These are phyloP conservation scores for Trypoxylon attenuatum DNA, from an alignment of 2,888 invertebrate species.

Conservation along the genomic window DNA sequence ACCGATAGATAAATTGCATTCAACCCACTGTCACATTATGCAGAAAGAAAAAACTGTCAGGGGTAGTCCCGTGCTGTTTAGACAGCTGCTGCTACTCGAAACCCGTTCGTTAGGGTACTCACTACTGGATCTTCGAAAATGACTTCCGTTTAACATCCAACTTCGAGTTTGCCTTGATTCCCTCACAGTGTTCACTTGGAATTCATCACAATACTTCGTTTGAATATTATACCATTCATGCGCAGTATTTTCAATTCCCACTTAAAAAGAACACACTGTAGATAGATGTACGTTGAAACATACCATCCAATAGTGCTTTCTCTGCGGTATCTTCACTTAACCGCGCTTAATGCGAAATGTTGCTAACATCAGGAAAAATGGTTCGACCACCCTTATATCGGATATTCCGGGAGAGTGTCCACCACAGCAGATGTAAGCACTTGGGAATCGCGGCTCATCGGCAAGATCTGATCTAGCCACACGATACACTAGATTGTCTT, in stretches of 20 bases:
- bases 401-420: conserved; percentile 19
- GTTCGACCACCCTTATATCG: conserved; percentile 18
- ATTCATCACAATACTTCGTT: background rate
- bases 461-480: conserved; percentile 44
- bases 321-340: too few relatives aligned
- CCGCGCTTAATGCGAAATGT: conserved; percentile 14
- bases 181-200: too few relatives aligned
- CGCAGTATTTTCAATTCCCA: too few relatives aligned
- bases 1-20: conserved; percentile 31
- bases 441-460: conserved; percentile 32
- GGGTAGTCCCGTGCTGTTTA: conserved; percentile 44
- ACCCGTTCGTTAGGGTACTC: conserved; percentile 46
- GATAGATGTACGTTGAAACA: too few relatives aligned
- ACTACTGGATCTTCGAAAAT: conserved; percentile 33
- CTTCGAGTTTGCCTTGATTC: conserved; percentile 6
- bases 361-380: conserved; percentile 6
- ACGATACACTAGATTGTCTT: conserved; percentile 19
- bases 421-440: conserved; percentile 34
- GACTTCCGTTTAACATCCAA: conserved; percentile 40
- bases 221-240: too few relatives aligned
- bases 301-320: too few relatives aligned
- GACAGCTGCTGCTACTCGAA: conserved; percentile 54
- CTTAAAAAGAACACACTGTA: too few relatives aligned
- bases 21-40: conserved; percentile 22
- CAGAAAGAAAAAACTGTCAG: conserved; percentile 45